Evolutionary conservation across 2,888 invertebrate genomes (phyloP).

Genomic region (Cristatella mucedo): DNA sequence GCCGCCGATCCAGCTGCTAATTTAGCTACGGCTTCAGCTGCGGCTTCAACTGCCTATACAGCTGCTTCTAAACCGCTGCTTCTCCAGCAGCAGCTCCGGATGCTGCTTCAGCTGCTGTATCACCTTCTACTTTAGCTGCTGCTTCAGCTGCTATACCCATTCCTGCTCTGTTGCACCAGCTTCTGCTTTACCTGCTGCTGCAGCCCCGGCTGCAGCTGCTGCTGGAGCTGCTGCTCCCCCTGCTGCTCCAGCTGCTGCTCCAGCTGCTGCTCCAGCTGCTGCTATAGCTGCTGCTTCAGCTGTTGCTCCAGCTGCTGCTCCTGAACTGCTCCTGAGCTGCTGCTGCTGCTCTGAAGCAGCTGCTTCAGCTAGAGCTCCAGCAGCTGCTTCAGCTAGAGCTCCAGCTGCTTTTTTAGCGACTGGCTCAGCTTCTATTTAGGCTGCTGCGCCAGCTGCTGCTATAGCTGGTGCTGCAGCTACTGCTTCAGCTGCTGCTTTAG

Average conservation of each 20-base stretch:
- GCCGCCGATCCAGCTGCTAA: slow-evolving; percentile 10
- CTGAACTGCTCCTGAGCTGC: no score
- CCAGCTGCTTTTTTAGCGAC: no score
- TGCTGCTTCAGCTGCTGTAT: slow-evolving; percentile 11
- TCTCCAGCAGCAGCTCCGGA: no score
- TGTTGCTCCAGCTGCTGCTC: no score
- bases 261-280: no score
- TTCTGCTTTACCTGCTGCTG: slow-evolving; percentile 9
- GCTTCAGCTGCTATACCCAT: slow-evolving; percentile 9
- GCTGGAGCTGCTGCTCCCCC: slow-evolving; percentile 10
- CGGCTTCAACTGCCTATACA: neutral
- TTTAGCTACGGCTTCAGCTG: neutral
- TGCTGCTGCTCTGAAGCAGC: no score
- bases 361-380: no score
- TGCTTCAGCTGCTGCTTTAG: neutral
- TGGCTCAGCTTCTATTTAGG: no score
- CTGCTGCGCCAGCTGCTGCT: neutral
- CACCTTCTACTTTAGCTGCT: slow-evolving; percentile 10
- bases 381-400: no score
- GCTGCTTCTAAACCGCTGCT: slow-evolving; percentile 11
- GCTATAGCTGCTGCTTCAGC: no score
- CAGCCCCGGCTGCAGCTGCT: slow-evolving; percentile 7
- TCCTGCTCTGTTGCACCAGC: slow-evolving; percentile 9
- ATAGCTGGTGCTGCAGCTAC: no score
- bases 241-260: slow-evolving; percentile 11